A percentile compares a stretch with the other conserved stretches of the same genome.
Conservation (phyloP, 2,888 invertebrate species). For the Oscheius sp. region DNA sequence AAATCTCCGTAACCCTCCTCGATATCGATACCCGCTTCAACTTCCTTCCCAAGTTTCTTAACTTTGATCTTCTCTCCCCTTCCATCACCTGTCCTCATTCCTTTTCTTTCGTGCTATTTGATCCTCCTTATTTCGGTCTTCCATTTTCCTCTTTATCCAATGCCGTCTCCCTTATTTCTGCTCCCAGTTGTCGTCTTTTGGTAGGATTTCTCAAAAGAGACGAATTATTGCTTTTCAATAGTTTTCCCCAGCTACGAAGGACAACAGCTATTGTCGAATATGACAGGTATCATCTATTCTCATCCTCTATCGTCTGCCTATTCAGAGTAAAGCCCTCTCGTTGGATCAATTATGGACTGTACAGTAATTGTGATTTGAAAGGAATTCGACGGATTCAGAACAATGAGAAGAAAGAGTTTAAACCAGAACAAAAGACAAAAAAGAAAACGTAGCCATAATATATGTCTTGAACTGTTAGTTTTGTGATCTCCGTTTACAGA, state of each 20-base stretch:
- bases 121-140: slow-evolving; percentile 7
- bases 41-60: neutral
- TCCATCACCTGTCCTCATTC: neutral
- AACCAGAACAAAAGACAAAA: neutral
- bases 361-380: slow-evolving; percentile 16
- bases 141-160: neutral
- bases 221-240: slow-evolving; percentile 2
- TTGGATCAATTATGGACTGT: slow-evolving; percentile 10
- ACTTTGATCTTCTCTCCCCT: slow-evolving; percentile 7
- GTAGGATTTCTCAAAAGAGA: slow-evolving; percentile 13
- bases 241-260: neutral
- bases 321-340: slow-evolving; percentile 8
- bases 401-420: neutral
- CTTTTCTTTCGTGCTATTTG: slow-evolving; percentile 8
- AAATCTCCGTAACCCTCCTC: neutral
- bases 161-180: neutral
- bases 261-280: slow-evolving; percentile 12
- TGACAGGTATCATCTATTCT: slow-evolving; percentile 4
- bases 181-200: neutral
- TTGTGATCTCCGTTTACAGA: too few relatives aligned
- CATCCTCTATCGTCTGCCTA: neutral
- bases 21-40: neutral
- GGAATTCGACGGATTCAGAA: slow-evolving; percentile 7
- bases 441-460: neutral
- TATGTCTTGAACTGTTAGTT: too few relatives aligned